Base-by-base conservation (phyloP, 1,140 invertebrate genomes). In the Lepidurus arcticus region DNA sequence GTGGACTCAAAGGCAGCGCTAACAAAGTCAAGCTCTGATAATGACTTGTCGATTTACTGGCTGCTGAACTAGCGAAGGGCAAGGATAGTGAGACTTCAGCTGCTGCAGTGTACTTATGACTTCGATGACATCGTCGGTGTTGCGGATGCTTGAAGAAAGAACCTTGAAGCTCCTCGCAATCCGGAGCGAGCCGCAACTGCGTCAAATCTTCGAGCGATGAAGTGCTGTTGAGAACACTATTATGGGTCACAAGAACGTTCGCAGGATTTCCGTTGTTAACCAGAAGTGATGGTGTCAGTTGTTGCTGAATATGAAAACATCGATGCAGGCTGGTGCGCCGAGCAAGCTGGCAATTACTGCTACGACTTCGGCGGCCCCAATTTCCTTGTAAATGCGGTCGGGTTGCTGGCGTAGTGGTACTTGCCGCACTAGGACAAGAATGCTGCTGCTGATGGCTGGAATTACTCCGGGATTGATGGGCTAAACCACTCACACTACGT, bases 401-500 rank as follows among this genome's bases (percentile, higher is more conserved):
- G 21, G 21, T 4, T 21, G 53, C 53, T 34, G 34, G 3, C 2
- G 34, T 34, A 13, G 53, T 65, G 21, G 21, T 65, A 65, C 53
- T 21, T 65, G 53, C 53, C 53, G 21, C 53, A 21, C 0, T 13
- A 65, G 53, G 9, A 65, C n/a, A 7, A 21, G 53, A 21, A 65
- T 21, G 16, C 53, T 65, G 53, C 16, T 47, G 45, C 21, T 65
- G 53, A 65, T 65, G 53, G 53, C 53, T 9, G 9, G 53, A 65
- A 65, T 65, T 65, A 65, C 53, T 65, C 16, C 53, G 53, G 53
- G 53, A 65, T 65, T 65, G 53, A 65, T 65, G 53, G 42, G 80
- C 81, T 44, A 86, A 81, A 78, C 87, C 86, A 75, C 87, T 84
- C 76, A 85, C 82, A 0, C 86, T 87, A 8, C 87, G 80, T 78